Percentiles rank a stretch among this genome's conserved stretches.
Conservation (phyloP, 2,888 invertebrate genomes). For the Minunthozetes semirufus region DNA sequence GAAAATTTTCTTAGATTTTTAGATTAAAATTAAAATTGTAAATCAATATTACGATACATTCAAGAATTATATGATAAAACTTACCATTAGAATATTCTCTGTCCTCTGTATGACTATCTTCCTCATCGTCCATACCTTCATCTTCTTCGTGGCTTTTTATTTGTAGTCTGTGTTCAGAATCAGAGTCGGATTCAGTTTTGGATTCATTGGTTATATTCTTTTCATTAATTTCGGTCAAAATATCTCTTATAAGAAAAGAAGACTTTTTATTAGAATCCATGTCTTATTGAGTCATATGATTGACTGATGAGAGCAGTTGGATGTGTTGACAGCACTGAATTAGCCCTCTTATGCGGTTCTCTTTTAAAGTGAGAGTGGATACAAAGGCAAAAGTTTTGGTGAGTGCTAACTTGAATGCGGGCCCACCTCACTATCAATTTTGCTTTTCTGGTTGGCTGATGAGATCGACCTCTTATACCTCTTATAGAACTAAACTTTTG, state of each 20-base stretch:
- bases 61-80: no score
- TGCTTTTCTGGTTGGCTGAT: conserved; percentile 24
- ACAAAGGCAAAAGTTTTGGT: background rate
- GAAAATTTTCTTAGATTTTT: no score
- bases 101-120: no score
- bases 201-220: background rate
- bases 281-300: background rate
- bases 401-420: background rate
- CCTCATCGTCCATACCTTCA: no score
- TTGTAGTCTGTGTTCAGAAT: background rate
- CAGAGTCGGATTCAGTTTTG: background rate
- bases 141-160: background rate
- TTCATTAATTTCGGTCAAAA: background rate
- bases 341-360: background rate
- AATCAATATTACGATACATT: no score
- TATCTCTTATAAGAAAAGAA: conserved; percentile 28
- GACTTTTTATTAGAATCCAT: conserved; percentile 19
- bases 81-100: background rate
- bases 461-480: background rate
- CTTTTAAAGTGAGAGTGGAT: background rate
- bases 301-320: background rate
- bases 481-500: background rate
- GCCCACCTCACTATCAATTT: conserved; percentile 13
- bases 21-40: no score
- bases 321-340: background rate